A percentile compares a stretch with the other conserved stretches of the same genome.
Conservation (phyloP, 2,113 vertebrate species). For the Emydura subglobosa region DNA sequence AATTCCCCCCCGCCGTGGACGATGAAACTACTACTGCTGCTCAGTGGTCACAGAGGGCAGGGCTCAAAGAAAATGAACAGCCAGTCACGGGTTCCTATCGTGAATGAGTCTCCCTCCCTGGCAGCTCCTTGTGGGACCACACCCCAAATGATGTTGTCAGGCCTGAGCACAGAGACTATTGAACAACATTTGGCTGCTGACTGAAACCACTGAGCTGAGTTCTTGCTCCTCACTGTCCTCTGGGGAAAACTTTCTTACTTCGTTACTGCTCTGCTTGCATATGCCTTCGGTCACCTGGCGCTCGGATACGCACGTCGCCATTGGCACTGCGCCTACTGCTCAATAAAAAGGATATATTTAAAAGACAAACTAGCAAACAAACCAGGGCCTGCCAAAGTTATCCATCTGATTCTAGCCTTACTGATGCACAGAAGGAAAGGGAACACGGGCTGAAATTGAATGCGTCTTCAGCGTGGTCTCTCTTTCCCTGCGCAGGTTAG, state of each 20-base stretch:
- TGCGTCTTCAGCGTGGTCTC: neutral
- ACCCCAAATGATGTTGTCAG: neutral
- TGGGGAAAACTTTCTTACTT: neutral
- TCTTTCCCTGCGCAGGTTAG: neutral
- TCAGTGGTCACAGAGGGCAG: neutral
- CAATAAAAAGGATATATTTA: neutral
- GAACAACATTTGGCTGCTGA: neutral
- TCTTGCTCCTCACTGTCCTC: neutral
- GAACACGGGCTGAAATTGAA: neutral
- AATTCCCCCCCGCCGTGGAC: neutral
- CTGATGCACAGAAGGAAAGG: too few species aligned
- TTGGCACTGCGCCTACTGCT: neutral
- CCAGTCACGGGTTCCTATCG: neutral
- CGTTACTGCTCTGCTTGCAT: neutral
- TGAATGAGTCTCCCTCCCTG: neutral
- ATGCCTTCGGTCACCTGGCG: neutral
- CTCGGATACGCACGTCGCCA: neutral
- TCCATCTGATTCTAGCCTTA: too few species aligned
- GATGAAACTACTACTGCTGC: neutral
- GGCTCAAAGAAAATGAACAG: neutral
- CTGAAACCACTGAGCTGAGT: accelerated
- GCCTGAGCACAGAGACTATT: neutral
- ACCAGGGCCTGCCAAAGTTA: too few species aligned
- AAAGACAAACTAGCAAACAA: neutral
- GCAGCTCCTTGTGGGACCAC: neutral